Base-by-base conservation (phyloP, 2,797 vertebrate genomes). In the Typhlichthys subterraneus region DNA sequence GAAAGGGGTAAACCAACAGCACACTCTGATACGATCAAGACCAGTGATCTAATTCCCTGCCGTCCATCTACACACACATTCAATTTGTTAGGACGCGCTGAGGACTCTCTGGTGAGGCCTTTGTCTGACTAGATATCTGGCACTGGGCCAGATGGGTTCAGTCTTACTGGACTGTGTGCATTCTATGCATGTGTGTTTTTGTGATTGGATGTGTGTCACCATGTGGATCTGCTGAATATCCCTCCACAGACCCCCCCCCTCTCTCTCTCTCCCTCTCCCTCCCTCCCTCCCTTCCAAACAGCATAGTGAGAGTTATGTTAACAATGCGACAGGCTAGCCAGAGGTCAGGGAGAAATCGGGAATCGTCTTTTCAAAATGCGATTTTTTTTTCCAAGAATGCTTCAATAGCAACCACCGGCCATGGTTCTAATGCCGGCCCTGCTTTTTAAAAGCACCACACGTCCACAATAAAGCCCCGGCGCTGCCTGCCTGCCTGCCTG, bases 1-100 rank as follows among this genome's bases (percentile, higher is more conserved):
- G 85, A 81, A 91, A 89, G 86, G 88, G 77, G 85, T 88, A 79
- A 89, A 76, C 86, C 89, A 84, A 70, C 85, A 83, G 87, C 87
- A 86, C 84, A 90, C 87, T 90, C 89, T 80, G 87, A 92, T 89
- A 89, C 89, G 88, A 91, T 91, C 90, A 89, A 83, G 87, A 87
- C 80, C 86, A 82, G 87, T 92, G 91, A 93, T 92, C 90, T 92
- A 92, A 92, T 92, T 92, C 90, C 88, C 85, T 76, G 84, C 81
- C 78, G 83, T 89, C 88, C 89, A 86, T 92, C 91, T 90, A 91
- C 89, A 91, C 89, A 92, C 89, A 91, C 92, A 91, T 92, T 92
- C 89, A 92, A 92, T 93, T 92, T 92, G 90, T 93, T 88, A 89
- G 89, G 86, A 81, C 74, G 82, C 81, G 89, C 84, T 80, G 87